phyloP scores from a whole-genome alignment of 1,140 invertebrate species.

The Platyura marginata region DNA sequence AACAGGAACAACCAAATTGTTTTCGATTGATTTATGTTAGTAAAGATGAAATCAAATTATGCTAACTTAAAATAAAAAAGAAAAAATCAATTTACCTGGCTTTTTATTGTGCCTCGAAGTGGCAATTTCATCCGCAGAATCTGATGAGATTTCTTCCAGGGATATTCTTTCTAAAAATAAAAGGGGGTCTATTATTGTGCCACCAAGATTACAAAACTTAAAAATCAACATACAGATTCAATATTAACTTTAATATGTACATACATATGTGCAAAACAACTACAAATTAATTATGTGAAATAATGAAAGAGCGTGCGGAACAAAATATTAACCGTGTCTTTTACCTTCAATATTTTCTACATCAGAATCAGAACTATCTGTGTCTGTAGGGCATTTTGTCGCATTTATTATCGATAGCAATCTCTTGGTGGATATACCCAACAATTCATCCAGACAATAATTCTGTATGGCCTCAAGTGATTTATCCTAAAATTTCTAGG shows the following conservation, averaged over 20 bases:
- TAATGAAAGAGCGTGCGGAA: too few relatives aligned
- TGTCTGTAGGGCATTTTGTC: constrained; percentile 32
- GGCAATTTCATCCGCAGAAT: constrained; percentile 10
- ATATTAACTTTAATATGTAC: too few relatives aligned
- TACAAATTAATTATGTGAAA: too few relatives aligned
- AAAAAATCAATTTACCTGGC: too few relatives aligned
- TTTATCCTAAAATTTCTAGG: constrained; percentile 19
- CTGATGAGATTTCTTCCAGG: constrained; percentile 36
- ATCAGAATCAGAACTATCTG: constrained; percentile 29
- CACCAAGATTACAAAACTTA: too few relatives aligned
- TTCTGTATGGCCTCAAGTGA: constrained; percentile 38
- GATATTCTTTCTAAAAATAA: constrained; percentile 31
- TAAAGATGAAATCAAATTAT: too few relatives aligned
- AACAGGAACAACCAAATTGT: too few relatives aligned
- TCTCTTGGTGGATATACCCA: constrained; percentile 36
- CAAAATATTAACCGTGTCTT: not conserved
- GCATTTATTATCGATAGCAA: constrained; percentile 31
- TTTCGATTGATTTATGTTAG: too few relatives aligned
- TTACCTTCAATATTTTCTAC: constrained; percentile 9
- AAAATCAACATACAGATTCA: too few relatives aligned
- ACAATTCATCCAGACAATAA: constrained; percentile 36
- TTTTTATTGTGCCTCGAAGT: too few relatives aligned
- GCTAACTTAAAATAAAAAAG: too few relatives aligned
- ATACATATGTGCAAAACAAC: too few relatives aligned
- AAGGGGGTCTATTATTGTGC: not conserved